Evolutionary conservation across 2,888 invertebrate genomes (phyloP), one percentile per base, ranked within the genome.

Genomic region (Papilio elwesi): DNA sequence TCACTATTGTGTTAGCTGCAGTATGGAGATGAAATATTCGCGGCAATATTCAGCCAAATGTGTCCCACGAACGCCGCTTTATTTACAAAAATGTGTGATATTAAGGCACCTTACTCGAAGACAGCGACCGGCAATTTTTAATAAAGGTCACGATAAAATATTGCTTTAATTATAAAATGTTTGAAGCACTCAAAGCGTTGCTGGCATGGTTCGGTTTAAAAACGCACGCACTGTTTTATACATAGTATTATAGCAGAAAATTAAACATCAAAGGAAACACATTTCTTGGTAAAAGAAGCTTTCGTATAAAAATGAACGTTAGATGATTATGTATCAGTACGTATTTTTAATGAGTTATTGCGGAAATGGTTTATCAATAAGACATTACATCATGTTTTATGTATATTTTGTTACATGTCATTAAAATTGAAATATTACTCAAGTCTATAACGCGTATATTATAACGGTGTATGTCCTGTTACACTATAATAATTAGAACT

Each of bases 91-190:
- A 68, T 62, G 68, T 57, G 48, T 59, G 9, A 59, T 62, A 62
- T 62, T 43, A 15, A 62, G 43, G 43, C 43, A 62, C 15, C 59
- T 59, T 62, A 43, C 43, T 43, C 15, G 43, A 12, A 36, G 15
- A 36, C 59, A 12, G 59, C 36, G 47, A 53, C 52, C n/a, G 43
- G n/a, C 47, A 16, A 47, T 26, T 70, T 70, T 64, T 70, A 64
- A 70, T 70, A 70, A 51, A 48, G 26, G 53, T 26, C n/a, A 53
- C 43, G 70, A 64, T 55, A 70, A 70, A 70, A 70, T 64, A 64
- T 70, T 53, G 48, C 36, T 47, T 53, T 70, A 63, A 70, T 64
- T 64, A 70, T 70, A 47, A 70, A 53, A 63, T 62, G 59, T 62
- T 62, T 43, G 59, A 62, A 62, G 15, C 13, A 26, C 52, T 38